A percentile compares a stretch with the other conserved stretches of the same genome.
phyloP scores from a whole-genome alignment of 1,140 invertebrate genomes.

The Brachionus calyciflorus region DNA sequence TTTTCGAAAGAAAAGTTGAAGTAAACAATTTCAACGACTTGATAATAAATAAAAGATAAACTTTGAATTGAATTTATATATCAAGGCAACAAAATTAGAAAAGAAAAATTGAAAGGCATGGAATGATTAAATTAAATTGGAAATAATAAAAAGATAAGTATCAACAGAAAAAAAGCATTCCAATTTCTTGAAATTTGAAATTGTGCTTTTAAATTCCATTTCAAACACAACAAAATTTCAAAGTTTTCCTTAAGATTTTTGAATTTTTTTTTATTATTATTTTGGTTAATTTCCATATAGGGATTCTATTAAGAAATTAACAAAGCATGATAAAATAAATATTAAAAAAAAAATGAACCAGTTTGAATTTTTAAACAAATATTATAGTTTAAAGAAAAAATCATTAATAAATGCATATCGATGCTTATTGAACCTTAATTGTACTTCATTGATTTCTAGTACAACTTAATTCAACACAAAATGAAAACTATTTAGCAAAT shows the following conservation, averaged over 20 bases:
- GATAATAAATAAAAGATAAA: constrained; percentile 42
- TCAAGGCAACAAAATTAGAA: constrained; percentile 30
- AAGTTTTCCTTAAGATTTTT: neutral
- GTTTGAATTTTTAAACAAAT: constrained; percentile 12
- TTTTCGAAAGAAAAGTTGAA: no score
- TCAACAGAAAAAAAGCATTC: neutral
- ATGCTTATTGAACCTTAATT: constrained; percentile 38
- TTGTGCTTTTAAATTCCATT: neutral
- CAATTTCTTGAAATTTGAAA: neutral
- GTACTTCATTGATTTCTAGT: constrained; percentile 23
- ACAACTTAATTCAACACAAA: neutral
- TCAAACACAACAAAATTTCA: constrained; percentile 2
- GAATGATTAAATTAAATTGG: constrained; percentile 29
- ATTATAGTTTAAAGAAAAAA: constrained; percentile 31
- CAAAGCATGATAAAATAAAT: constrained; percentile 33
- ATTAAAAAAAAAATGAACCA: constrained; percentile 34
- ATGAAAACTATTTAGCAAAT: constrained; percentile 25
- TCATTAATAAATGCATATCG: constrained; percentile 4
- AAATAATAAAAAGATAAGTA: constrained; percentile 25
- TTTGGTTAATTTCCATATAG: neutral
- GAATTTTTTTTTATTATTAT: neutral
- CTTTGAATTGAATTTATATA: neutral
- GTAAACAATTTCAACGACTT: constrained; percentile 40
- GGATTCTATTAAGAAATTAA: constrained; percentile 38
- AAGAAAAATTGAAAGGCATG: no score